Conservation (phyloP, 2,888 invertebrate genomes). For the Drosophila greeni region DNA sequence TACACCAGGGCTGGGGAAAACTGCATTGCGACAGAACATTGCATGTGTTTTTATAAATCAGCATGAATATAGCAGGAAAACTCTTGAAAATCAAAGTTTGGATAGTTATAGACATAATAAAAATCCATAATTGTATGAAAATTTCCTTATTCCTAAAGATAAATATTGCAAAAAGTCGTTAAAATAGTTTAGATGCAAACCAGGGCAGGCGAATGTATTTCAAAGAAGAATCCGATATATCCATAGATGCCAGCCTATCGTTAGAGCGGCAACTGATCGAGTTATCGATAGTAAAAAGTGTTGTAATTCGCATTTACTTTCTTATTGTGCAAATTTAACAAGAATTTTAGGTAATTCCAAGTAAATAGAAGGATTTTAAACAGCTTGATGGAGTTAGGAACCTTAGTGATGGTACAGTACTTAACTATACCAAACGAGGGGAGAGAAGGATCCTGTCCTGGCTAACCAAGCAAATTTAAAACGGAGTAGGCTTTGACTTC, state of each 20-base stretch:
- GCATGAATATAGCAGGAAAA: background rate
- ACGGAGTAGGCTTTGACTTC: background rate
- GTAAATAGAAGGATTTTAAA: too few species aligned
- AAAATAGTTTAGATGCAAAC: background rate
- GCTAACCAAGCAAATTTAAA: background rate
- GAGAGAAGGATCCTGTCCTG: too few species aligned
- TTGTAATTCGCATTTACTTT: background rate
- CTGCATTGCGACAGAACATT: background rate
- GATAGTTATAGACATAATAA: background rate
- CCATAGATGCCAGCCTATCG: background rate
- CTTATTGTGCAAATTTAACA: background rate
- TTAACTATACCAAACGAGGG: too few species aligned
- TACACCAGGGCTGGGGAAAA: background rate
- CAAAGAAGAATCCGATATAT: background rate
- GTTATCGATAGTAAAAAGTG: background rate
- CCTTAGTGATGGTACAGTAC: background rate
- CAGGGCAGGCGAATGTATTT: background rate
- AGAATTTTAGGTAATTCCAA: background rate
- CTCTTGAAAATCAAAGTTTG: background rate
- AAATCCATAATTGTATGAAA: too few species aligned
- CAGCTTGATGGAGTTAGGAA: too few species aligned
- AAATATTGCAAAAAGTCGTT: background rate
- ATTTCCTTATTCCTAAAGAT: too few species aligned
- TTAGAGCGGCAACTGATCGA: background rate
- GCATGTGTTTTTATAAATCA: background rate